These are phyloP conservation scores for Silurus asotus DNA, from an alignment of 2,113 vertebrate species.

Conservation along the genomic window DNA sequence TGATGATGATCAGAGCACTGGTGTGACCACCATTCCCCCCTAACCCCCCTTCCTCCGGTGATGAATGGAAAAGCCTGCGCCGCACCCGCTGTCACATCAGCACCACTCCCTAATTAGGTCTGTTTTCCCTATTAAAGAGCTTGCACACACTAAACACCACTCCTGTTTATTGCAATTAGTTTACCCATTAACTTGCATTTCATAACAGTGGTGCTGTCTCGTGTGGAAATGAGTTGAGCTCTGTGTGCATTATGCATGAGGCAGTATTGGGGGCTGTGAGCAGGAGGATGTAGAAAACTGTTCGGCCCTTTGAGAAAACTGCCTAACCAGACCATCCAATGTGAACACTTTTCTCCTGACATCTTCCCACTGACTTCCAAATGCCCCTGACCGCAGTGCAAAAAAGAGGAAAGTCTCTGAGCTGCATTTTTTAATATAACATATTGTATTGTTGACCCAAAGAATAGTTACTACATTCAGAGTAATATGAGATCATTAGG, in stretches of 20 bases:
- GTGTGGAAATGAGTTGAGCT: slow-evolving; percentile 77
- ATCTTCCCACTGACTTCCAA: slow-evolving; percentile 8
- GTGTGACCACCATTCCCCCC: slow-evolving; percentile 59
- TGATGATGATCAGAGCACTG: slow-evolving; percentile 82
- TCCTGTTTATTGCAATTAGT: slow-evolving; percentile 93
- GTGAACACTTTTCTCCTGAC: slow-evolving; percentile 29
- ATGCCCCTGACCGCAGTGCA: slow-evolving; percentile 11
- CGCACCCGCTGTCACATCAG: slow-evolving; percentile 82
- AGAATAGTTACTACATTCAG: slow-evolving; percentile 19
- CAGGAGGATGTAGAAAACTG: slow-evolving; percentile 3
- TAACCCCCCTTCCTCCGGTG: slow-evolving; percentile 68
- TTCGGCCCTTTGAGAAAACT: slow-evolving; percentile 44
- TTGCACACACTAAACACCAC: slow-evolving; percentile 85
- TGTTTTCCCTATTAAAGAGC: slow-evolving; percentile 83
- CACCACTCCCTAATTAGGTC: slow-evolving; percentile 89
- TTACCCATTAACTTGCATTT: slow-evolving; percentile 85
- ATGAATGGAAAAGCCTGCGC: slow-evolving; percentile 81
- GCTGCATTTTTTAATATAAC: background rate
- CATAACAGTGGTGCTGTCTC: slow-evolving; percentile 73
- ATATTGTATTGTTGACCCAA: background rate
- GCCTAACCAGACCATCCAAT: slow-evolving; percentile 27
- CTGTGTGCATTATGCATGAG: slow-evolving; percentile 83
- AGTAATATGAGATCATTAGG: slow-evolving; percentile 45
- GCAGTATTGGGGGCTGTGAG: slow-evolving; percentile 18
- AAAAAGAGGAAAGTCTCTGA: slow-evolving; percentile 4